A percentile compares a stretch with the other conserved stretches of the same genome.
These are phyloP conservation scores for Chydorus sphaericus DNA, from an alignment of 2,888 invertebrate species.

Conservation along the genomic window DNA sequence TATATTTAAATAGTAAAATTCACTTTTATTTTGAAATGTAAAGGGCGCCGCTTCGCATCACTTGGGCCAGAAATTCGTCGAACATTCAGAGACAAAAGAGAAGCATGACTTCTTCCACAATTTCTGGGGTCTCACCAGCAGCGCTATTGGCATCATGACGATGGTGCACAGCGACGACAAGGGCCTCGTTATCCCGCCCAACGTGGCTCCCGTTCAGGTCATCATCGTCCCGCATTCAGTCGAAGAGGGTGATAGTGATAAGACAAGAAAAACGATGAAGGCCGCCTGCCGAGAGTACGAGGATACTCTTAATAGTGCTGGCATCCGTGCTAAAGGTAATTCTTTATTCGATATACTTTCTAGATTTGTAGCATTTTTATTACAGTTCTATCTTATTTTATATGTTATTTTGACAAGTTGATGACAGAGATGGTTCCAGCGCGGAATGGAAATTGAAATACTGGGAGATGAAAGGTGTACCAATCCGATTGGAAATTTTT, in stretches of 20 bases:
- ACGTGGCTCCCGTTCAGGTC: constrained; percentile 69
- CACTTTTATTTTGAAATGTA: no score
- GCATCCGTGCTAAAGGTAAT: constrained; percentile 50
- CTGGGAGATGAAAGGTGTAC: constrained; percentile 94
- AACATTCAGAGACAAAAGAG: constrained; percentile 73
- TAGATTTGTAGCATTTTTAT: no score
- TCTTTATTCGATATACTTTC: no score
- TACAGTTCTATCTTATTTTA: no score
- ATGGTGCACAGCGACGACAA: constrained; percentile 89
- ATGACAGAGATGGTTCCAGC: constrained; percentile 86
- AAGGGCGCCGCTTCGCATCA: constrained; percentile 97
- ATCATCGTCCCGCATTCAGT: constrained; percentile 94
- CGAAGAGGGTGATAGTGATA: constrained; percentile 31
- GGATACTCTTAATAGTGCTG: constrained; percentile 40
- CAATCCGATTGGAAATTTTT: constrained; percentile 82
- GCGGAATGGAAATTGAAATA: constrained; percentile 99
- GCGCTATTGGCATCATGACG: constrained; percentile 69
- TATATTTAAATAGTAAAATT: no score
- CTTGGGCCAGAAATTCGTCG: constrained; percentile 95
- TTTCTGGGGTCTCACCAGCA: constrained; percentile 95
- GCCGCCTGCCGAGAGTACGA: constrained; percentile 51
- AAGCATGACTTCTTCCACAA: constrained; percentile 80
- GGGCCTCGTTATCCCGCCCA: constrained; percentile 88
- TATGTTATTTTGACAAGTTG: no score
- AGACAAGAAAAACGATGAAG: constrained; percentile 50